Evolutionary conservation across 2,113 vertebrate species (phyloP).

Genomic region (Haemorhous mexicanus): DNA sequence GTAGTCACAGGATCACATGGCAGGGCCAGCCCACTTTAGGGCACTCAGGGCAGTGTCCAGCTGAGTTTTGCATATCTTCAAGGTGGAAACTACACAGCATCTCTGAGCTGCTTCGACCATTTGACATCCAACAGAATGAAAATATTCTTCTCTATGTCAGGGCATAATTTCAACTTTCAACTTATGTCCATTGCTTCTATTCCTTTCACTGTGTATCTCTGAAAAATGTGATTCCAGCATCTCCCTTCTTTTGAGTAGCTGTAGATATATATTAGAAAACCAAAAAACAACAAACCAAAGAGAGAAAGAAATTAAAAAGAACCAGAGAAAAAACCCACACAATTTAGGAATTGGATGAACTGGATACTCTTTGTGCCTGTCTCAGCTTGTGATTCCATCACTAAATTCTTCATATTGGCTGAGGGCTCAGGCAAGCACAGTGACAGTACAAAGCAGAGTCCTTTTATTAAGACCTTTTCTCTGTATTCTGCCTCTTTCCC

Average conservation of each 20-base stretch:
- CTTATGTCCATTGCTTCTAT: neutral
- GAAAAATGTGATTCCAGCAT: neutral
- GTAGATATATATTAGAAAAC: neutral
- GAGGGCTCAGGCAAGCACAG: neutral
- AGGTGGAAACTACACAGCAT: neutral
- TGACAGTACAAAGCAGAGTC: neutral
- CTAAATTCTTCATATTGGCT: neutral
- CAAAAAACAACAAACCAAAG: neutral
- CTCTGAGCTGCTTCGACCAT: neutral
- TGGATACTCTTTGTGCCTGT: neutral
- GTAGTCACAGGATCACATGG: neutral
- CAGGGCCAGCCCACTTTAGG: neutral
- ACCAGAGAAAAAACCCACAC: neutral
- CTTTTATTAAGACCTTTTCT: neutral
- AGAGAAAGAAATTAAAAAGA: neutral
- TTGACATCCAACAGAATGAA: neutral
- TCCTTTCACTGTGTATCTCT: neutral
- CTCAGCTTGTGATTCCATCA: neutral
- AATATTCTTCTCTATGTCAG: neutral
- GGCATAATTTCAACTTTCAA: neutral
- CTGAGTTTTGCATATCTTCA: neutral
- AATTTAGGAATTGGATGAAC: neutral
- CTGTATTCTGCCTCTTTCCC: neutral
- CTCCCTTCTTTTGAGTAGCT: neutral
- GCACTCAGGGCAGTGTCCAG: fast-evolving